Evolutionary conservation across 92 coral and sea anemone species (phyloP).

Genomic region (Epizoanthus scotinus): DNA sequence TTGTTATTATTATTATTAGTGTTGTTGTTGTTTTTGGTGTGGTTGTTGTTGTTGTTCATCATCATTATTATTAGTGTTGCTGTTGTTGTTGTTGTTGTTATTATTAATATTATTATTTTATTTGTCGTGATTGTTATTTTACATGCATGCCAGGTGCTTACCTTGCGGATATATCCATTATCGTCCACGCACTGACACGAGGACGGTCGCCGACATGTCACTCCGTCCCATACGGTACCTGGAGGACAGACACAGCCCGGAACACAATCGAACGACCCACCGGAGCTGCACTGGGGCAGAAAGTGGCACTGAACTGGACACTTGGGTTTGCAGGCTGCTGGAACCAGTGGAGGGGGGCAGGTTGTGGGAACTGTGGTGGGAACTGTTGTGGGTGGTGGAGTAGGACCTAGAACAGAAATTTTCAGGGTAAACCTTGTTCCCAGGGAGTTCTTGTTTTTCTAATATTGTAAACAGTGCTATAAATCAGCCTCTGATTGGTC

Average conservation of each 20-base stretch:
- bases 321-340: conserved; percentile 46
- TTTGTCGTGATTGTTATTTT: no score
- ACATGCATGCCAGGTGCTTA: background rate
- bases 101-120: no score
- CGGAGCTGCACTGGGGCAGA: conserved; percentile 39
- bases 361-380: conserved; percentile 47
- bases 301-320: conserved; percentile 60
- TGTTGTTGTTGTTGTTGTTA: no score
- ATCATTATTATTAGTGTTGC: no score
- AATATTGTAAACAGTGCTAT: no score
- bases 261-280: conserved; percentile 37
- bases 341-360: conserved; percentile 54
- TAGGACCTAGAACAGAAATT: background rate
- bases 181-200: conserved; percentile 54
- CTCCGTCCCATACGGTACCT: conserved; percentile 63
- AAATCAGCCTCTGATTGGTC: no score
- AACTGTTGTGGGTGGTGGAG: conserved; percentile 42
- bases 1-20: no score
- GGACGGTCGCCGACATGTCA: conserved; percentile 51
- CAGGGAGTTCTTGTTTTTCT: no score
- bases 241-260: conserved; percentile 59
- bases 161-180: conserved; percentile 54
- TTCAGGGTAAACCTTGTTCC: no score
- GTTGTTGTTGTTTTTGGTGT: no score
- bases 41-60: no score